Percentiles rank a stretch among this genome's conserved stretches.
These are phyloP conservation scores for Gorsachius goisagi DNA, from an alignment of 2,113 vertebrate genomes.

Conservation along the genomic window DNA sequence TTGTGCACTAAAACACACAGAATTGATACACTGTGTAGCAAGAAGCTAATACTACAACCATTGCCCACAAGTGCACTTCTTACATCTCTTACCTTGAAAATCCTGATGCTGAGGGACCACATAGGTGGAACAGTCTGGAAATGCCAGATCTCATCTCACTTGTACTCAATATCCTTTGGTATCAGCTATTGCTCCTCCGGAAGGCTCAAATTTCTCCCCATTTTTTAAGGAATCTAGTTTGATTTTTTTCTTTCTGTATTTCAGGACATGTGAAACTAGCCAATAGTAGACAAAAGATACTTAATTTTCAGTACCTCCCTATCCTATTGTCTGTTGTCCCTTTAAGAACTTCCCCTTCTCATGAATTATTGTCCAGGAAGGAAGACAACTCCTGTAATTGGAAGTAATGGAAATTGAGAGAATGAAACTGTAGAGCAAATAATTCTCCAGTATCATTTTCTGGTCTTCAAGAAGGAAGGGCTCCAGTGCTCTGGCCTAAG, in stretches of 20 bases:
- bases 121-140: neutral
- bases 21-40: neutral
- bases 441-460: neutral
- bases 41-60: neutral
- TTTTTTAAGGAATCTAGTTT: neutral
- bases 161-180: neutral
- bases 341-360: neutral
- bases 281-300: neutral
- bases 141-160: neutral
- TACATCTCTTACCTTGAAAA: neutral
- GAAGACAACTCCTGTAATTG: neutral
- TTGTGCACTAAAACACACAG: neutral
- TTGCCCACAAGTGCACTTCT: neutral
- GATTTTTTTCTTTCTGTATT: neutral
- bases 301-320: neutral
- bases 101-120: neutral
- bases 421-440: neutral
- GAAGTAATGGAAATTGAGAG: neutral
- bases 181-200: neutral
- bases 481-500: neutral
- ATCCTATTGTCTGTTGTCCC: neutral
- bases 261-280: neutral
- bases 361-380: neutral
- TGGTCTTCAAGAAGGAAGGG: neutral
- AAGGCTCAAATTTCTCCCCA: neutral